Conservation (phyloP, 1,140 invertebrate genomes). For the Drosophila dunni region DNA sequence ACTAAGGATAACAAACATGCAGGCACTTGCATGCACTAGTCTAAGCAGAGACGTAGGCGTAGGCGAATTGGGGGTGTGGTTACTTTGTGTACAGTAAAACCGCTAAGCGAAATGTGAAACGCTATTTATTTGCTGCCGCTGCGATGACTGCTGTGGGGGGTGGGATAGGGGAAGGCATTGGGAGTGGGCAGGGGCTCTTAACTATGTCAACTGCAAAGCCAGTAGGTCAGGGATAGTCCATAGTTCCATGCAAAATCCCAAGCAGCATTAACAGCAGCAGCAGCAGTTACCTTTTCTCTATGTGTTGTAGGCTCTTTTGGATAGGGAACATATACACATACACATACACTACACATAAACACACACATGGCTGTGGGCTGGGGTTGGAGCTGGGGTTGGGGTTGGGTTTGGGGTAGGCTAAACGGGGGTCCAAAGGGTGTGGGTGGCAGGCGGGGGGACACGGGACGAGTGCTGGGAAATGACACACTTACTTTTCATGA, state of each 20-base stretch:
- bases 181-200: conserved; percentile 28
- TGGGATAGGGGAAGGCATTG: background rate
- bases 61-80: conserved; percentile 1
- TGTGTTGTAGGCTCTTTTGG: conserved; percentile 45
- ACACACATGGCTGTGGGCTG: conserved; percentile 19
- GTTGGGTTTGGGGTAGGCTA: background rate
- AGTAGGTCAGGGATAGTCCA: conserved; percentile 74
- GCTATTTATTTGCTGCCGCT: conserved; percentile 73
- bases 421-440: background rate
- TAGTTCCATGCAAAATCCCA: conserved; percentile 34
- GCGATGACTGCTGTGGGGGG: conserved; percentile 17
- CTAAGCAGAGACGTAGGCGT: conserved; percentile 30
- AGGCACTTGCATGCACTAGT: conserved; percentile 42
- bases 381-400: background rate
- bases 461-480: conserved; percentile 16
- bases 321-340: conserved; percentile 12
- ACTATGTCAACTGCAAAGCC: conserved; percentile 79
- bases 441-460: background rate
- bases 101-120: conserved; percentile 78
- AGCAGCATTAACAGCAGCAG: conserved; percentile 33
- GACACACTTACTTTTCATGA: conserved; percentile 84
- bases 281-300: conserved; percentile 55
- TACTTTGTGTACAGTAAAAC: conserved; percentile 41
- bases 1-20: conserved; percentile 46
- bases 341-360: conserved; percentile 16